Evolutionary conservation across 2,113 vertebrate species (phyloP), one percentile per base, ranked within the genome.

Genomic region (Sturnira hondurensis): DNA sequence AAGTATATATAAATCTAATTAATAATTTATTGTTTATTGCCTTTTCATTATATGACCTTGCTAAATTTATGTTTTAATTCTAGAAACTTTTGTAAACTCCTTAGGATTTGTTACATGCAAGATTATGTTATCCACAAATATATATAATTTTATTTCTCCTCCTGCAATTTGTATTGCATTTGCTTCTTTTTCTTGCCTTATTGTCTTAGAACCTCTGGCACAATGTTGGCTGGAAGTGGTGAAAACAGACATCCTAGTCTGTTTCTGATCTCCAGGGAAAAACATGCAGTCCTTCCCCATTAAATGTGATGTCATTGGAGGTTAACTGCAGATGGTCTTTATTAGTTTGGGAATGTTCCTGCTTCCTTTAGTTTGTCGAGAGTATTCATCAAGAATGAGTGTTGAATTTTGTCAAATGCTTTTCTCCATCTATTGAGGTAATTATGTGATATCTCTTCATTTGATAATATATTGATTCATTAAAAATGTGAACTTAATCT

Each of bases 181-280:
- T n/a, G n/a, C 22, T 74, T 74, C 31, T 36, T 93, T 71, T 47
- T 56, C 20, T 45, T 14, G 24, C 50, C 24, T 13, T 43, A 16
- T 63, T 33, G 12, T 12, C 5, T 19, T 43, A 19, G 20, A 56
- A 36, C 14, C 5, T 50, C 0, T 5, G 31, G 8, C 0, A 16
- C 7, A 12, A 1, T 24, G 20, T 1, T n/a, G 9, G 4, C 13
- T 4, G 20, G 16, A 13, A 36, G 58, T n/a, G 3, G 28, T 47
- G 9, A n/a, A 15, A 7, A 6, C 5, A 4, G 16, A n/a, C 26
- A 0, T 3, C 13, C 11, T 19, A 26, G 33, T 3, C n/a, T 26
- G 2, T 9, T 47, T 16, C 63, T 36, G n/a, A 5, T 2, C 24
- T 31, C 1, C 22, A 1, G 33, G 5, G 38, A 52, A 28, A 43